A percentile compares a stretch with the other conserved stretches of the same genome.
Evolutionary conservation across 92 coral and sea anemone genomes (phyloP).

Genomic region (Bergia puertoricense): DNA sequence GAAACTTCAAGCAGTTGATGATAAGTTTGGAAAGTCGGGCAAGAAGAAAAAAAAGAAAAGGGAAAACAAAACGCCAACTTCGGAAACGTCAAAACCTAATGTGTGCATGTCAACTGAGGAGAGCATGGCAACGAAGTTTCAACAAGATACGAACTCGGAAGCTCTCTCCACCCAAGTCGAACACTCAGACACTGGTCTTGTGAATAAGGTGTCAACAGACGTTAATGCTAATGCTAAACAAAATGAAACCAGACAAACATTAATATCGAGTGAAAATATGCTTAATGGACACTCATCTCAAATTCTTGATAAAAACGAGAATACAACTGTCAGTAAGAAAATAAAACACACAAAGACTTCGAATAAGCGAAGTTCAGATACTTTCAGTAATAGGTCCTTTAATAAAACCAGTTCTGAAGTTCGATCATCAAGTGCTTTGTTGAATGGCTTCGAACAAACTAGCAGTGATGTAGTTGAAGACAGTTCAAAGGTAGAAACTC

Average conservation of each 20-base stretch:
- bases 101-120: background rate
- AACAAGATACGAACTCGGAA: background rate
- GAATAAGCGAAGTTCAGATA: background rate
- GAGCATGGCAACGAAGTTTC: background rate
- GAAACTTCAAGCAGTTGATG: background rate
- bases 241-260: background rate
- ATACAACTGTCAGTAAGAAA: background rate
- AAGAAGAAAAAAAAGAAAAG: slow-evolving; percentile 37
- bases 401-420: background rate
- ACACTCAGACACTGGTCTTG: background rate
- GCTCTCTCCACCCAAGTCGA: background rate
- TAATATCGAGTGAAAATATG: background rate
- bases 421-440: background rate
- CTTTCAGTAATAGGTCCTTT: background rate
- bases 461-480: slow-evolving; percentile 21
- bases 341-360: background rate
- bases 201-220: background rate
- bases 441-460: slow-evolving; percentile 24
- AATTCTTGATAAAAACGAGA: background rate
- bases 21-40: background rate
- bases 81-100: slow-evolving; percentile 12
- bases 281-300: background rate
- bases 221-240: background rate
- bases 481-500: background rate
- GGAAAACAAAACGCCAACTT: background rate